phyloP scores from a whole-genome alignment of 2,113 vertebrate genomes.

The Felis catus region F.catus_Fca126_mat1.0 CM031412.1:229926501-229927000 shows the following conservation, averaged over 20 bases:
- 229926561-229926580: conserved; percentile 8
- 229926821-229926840: no score
- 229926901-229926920: conserved; percentile 11
- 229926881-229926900: background rate
- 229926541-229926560: background rate
- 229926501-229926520: background rate
- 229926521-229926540: background rate
- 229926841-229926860: no score
- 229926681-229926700: background rate
- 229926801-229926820: no score
- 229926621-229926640: background rate
- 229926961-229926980: background rate
- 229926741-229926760: no score
- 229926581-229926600: background rate
- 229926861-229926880: no score
- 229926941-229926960: background rate
- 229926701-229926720: no score
- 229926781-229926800: no score
- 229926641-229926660: background rate
- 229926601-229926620: background rate
- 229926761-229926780: no score
- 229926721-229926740: no score
- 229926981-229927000: background rate
- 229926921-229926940: background rate
- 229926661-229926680: background rate